Evolutionary conservation across 2,797 vertebrate genomes (phyloP).

Genomic region (Sardinella longiceps): DNA sequence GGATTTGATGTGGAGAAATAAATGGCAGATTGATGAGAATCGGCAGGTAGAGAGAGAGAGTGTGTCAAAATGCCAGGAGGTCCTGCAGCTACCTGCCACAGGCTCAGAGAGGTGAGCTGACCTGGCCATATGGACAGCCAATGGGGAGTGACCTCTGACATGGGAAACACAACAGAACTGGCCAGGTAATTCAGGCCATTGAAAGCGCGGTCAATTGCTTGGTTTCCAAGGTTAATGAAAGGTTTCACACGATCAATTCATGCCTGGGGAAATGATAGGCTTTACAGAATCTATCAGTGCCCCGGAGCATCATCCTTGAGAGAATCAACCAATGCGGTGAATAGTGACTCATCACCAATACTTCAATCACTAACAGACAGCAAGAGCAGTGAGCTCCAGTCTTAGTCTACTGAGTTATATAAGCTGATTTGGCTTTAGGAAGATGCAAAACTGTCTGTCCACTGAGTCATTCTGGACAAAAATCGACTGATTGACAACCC

Average conservation of each 20-base stretch:
- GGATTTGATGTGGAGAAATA: background rate
- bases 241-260: background rate
- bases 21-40: background rate
- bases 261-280: too few species aligned
- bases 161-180: background rate
- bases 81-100: background rate
- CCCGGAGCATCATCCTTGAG: background rate
- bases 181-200: background rate
- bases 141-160: background rate
- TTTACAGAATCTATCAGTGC: background rate
- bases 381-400: background rate
- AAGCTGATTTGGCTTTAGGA: background rate
- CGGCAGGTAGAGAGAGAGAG: background rate
- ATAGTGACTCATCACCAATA: background rate
- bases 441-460: background rate
- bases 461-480: background rate
- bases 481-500: background rate
- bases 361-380: background rate
- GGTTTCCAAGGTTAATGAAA: background rate
- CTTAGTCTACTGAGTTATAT: background rate
- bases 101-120: background rate
- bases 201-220: background rate
- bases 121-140: background rate
- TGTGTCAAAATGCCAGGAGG: background rate
- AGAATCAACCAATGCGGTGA: background rate